Evolutionary conservation across 1,140 invertebrate genomes (phyloP).

Genomic region (Parasteatoda tepidariorum): DNA sequence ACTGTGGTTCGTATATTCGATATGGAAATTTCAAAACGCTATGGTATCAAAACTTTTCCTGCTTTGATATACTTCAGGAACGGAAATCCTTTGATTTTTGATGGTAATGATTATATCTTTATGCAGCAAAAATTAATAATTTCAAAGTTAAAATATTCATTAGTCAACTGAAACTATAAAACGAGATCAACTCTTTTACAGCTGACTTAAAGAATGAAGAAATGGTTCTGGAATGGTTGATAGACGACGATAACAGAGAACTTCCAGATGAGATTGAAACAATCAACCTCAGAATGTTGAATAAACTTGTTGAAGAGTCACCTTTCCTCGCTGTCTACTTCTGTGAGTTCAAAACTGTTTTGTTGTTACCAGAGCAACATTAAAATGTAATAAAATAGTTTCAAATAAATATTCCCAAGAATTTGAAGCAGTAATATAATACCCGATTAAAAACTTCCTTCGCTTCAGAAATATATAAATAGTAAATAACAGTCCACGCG

Average conservation of each 20-base stretch:
- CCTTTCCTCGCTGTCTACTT: conserved; percentile 92
- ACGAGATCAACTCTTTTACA: conserved; percentile 63
- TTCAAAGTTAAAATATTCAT: no score
- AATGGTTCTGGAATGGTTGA: conserved; percentile 81
- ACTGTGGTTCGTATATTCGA: conserved; percentile 96
- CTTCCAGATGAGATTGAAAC: conserved; percentile 92
- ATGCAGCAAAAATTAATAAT: neutral
- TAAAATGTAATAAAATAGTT: conserved; percentile 72
- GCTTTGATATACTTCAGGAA: conserved; percentile 93
- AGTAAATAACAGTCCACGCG: no score
- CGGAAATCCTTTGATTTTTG: conserved; percentile 91
- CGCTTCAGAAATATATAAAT: no score
- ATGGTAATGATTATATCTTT: no score
- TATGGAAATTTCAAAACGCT: conserved; percentile 79
- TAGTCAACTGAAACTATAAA: no score
- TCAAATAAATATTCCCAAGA: no score
- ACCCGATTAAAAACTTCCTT: no score
- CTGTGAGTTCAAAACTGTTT: no score
- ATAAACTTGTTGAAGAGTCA: conserved; percentile 86
- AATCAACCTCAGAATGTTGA: conserved; percentile 90
- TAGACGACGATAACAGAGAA: conserved; percentile 93
- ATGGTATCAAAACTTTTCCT: conserved; percentile 95
- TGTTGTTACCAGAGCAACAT: no score
- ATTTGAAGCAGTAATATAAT: no score
- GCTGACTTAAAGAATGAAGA: conserved; percentile 81